phyloP scores from a whole-genome alignment of 2,113 vertebrate genomes.

The Seriola quinqueradiata region DNA sequence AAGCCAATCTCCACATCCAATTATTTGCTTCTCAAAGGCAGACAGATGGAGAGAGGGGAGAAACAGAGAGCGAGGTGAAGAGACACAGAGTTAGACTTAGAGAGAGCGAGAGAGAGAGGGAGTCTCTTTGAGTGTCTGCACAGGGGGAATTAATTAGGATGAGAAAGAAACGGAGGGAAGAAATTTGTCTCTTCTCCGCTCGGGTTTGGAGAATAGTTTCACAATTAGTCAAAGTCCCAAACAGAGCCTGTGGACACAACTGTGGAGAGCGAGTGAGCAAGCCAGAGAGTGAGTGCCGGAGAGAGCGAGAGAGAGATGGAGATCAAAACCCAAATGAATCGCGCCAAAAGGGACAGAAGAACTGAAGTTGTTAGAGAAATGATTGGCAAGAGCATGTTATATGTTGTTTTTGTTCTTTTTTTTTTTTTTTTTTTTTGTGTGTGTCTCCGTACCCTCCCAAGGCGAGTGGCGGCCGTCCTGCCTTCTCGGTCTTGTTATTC shows the following conservation, averaged over 20 bases:
- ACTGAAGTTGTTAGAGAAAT: constrained; percentile 50
- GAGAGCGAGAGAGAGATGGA: constrained; percentile 41
- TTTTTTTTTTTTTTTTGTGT: neutral
- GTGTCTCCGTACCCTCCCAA: constrained; percentile 67
- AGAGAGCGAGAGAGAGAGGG: constrained; percentile 37
- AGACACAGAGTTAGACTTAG: constrained; percentile 28
- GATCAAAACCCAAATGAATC: constrained; percentile 59
- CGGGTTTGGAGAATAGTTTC: constrained; percentile 68
- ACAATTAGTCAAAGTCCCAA: constrained; percentile 76
- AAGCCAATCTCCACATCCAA: constrained; percentile 80
- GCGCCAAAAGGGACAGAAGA: constrained; percentile 63
- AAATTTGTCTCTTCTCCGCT: constrained; percentile 56
- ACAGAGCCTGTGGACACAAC: constrained; percentile 70
- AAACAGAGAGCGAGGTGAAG: constrained; percentile 50
- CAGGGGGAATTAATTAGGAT: constrained; percentile 77
- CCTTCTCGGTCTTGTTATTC: constrained; percentile 42
- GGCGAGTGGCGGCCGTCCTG: constrained; percentile 48
- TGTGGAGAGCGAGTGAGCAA: constrained; percentile 37
- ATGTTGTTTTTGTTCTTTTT: constrained; percentile 9
- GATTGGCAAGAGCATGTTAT: constrained; percentile 33
- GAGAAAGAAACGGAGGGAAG: constrained; percentile 66
- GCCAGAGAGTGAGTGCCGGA: constrained; percentile 24
- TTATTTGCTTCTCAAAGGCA: constrained; percentile 82
- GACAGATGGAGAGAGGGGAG: constrained; percentile 72
- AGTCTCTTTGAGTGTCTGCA: constrained; percentile 68